These are phyloP conservation scores for Amphipoea oculea DNA, from an alignment of 2,888 invertebrate species.

Conservation along the genomic window DNA sequence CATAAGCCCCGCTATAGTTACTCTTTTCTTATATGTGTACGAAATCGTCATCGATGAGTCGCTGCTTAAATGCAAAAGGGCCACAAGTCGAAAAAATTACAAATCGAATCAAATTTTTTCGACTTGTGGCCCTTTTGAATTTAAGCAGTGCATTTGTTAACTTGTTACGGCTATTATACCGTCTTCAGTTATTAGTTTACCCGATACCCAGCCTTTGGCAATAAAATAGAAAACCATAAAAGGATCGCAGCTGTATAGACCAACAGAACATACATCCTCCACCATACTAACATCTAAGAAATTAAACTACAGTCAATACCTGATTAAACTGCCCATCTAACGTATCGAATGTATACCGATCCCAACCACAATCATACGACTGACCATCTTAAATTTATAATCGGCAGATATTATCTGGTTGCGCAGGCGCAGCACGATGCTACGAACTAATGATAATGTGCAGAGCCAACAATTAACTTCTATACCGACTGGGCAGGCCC, in stretches of 20 bases:
- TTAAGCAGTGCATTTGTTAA: no score
- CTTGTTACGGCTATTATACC: not conserved
- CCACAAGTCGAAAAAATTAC: no score
- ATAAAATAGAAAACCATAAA: constrained; percentile 8
- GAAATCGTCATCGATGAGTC: no score
- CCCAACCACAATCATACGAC: constrained; percentile 63
- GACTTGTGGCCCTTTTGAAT: no score
- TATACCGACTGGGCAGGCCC: constrained; percentile 83
- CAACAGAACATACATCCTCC: constrained; percentile 15
- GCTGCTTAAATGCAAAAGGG: no score
- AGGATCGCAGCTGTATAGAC: constrained; percentile 7
- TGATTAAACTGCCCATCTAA: constrained; percentile 51
- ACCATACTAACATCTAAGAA: constrained; percentile 28
- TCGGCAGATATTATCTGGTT: constrained; percentile 77
- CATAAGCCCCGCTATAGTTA: no score
- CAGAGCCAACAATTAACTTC: constrained; percentile 83
- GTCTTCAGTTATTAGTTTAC: not conserved
- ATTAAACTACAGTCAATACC: constrained; percentile 52
- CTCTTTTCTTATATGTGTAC: no score
- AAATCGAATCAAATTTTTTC: no score
- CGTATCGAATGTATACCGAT: constrained; percentile 51
- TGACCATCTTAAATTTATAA: constrained; percentile 75
- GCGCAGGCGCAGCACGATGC: constrained; percentile 73
- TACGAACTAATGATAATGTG: constrained; percentile 80
- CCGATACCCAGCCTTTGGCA: not conserved